phyloP scores from a whole-genome alignment of 2,113 vertebrate species.

The Patagioenas fasciata region DNA sequence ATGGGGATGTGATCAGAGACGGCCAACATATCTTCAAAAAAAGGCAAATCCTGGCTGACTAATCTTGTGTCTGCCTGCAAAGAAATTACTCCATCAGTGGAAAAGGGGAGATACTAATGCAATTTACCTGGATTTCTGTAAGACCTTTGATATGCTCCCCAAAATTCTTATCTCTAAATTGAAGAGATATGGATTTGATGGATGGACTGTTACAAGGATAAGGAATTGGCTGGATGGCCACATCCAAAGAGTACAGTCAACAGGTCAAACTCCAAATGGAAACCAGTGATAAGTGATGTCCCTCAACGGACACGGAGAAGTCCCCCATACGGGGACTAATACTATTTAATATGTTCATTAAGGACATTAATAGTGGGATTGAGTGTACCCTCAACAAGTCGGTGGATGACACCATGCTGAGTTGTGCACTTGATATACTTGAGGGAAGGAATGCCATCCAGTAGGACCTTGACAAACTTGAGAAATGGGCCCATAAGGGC shows the following conservation, averaged over 20 bases:
- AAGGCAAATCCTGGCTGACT: background rate
- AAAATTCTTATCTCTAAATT: background rate
- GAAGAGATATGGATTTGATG: background rate
- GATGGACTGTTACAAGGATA: too few relatives aligned
- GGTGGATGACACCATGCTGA: background rate
- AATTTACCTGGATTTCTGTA: background rate
- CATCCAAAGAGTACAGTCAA: background rate
- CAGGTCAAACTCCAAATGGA: background rate
- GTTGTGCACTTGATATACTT: background rate
- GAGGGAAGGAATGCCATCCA: background rate
- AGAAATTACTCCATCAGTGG: background rate
- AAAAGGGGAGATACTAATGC: background rate
- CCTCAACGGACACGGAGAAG: too few relatives aligned
- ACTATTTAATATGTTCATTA: background rate
- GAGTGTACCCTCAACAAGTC: background rate
- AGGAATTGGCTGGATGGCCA: background rate
- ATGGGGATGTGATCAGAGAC: background rate
- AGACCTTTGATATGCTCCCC: background rate
- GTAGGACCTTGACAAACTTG: background rate
- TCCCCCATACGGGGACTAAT: background rate
- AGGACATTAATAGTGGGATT: background rate
- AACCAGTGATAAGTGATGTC: background rate
- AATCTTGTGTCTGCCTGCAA: background rate
- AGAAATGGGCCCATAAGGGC: background rate
- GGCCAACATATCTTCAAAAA: background rate